phyloP scores from a whole-genome alignment of 2,797 vertebrate species.

The Oreochromis mossambicus region DNA sequence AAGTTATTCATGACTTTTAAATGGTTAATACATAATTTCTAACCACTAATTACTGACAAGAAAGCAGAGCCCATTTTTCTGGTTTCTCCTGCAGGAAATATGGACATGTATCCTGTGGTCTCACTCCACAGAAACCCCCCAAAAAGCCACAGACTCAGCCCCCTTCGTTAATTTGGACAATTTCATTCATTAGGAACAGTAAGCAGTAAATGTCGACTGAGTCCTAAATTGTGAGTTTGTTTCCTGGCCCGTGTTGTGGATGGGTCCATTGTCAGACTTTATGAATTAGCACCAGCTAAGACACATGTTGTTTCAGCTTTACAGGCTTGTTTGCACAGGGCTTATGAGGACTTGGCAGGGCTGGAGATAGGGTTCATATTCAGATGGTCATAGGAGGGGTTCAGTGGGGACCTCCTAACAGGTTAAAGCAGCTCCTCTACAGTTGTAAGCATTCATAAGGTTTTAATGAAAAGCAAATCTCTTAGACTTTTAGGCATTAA shows the following conservation, averaged over 20 bases:
- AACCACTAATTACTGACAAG: background rate
- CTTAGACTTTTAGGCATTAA: background rate
- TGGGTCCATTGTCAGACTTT: background rate
- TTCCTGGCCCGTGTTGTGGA: background rate
- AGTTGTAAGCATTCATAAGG: background rate
- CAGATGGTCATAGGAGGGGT: background rate
- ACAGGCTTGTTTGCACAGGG: background rate
- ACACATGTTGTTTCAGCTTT: background rate
- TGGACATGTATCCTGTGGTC: fast-evolving
- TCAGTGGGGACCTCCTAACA: background rate
- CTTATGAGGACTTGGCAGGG: background rate
- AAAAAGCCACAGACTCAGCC: background rate
- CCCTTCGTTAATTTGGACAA: background rate
- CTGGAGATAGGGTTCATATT: background rate
- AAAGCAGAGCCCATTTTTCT: background rate
- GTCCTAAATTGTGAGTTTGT: background rate
- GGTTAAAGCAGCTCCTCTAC: background rate
- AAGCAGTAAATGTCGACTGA: background rate
- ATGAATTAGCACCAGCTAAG: background rate
- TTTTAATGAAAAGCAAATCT: background rate
- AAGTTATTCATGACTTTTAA: background rate
- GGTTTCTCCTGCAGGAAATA: background rate
- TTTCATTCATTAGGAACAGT: background rate
- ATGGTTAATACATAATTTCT: background rate
- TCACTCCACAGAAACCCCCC: background rate